Percentiles rank a stretch among this genome's conserved stretches.
phyloP scores from a whole-genome alignment of 2,888 invertebrate genomes.

The Drosophila buzzatii region DNA sequence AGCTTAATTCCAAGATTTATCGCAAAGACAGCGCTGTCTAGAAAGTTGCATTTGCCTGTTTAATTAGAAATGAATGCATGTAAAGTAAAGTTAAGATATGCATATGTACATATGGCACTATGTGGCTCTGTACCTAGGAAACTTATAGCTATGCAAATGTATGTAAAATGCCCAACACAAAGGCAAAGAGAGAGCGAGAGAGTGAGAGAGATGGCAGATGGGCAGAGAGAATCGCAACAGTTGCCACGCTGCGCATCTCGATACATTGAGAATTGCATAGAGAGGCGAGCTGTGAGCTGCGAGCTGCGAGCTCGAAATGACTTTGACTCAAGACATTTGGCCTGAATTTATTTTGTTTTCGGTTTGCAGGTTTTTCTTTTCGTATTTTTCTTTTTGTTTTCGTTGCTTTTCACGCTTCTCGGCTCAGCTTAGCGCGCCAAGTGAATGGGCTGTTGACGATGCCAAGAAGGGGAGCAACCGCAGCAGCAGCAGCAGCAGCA shows the following conservation, averaged over 20 bases:
- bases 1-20: slow-evolving; percentile 15
- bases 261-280: slow-evolving; percentile 54
- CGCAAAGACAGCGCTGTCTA: slow-evolving; percentile 16
- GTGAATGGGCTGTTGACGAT: slow-evolving; percentile 14
- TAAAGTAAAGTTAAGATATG: slow-evolving; percentile 10
- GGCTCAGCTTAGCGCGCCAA: slow-evolving; percentile 45
- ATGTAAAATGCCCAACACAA: slow-evolving; percentile 23
- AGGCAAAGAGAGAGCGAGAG: background rate
- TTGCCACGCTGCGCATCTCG: slow-evolving; percentile 45
- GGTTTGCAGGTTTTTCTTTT: slow-evolving; percentile 48
- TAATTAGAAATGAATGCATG: slow-evolving; percentile 21
- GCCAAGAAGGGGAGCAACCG: slow-evolving; percentile 9
- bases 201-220: background rate
- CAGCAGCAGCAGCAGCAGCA: slow-evolving; percentile 11
- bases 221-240: slow-evolving; percentile 19
- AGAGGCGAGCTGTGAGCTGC: slow-evolving; percentile 30
- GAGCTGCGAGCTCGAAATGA: slow-evolving; percentile 32
- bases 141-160: slow-evolving; percentile 43
- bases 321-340: slow-evolving; percentile 49
- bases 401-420: slow-evolving; percentile 56
- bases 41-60: slow-evolving; percentile 43
- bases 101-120: slow-evolving; percentile 10
- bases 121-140: slow-evolving; percentile 28
- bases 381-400: slow-evolving; percentile 31
- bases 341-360: slow-evolving; percentile 43